A percentile compares a stretch with the other conserved stretches of the same genome.
phyloP scores from a whole-genome alignment of 2,113 vertebrate genomes.

The Lucifuga dentata region DNA sequence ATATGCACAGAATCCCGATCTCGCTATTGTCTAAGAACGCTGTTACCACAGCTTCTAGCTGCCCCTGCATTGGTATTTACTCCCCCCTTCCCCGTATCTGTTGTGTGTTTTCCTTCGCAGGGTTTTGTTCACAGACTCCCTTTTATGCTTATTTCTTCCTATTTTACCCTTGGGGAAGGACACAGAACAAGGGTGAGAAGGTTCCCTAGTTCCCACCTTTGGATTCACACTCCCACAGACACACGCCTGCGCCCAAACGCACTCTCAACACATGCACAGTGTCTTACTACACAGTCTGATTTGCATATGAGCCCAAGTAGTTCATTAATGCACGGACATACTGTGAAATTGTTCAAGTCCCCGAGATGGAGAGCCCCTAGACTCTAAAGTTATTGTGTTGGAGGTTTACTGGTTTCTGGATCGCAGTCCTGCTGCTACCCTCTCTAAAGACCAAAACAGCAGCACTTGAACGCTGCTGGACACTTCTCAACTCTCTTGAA shows the following conservation, averaged over 20 bases:
- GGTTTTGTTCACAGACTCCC: slow-evolving; percentile 64
- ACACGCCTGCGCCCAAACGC: slow-evolving; percentile 46
- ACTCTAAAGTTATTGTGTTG: slow-evolving; percentile 47
- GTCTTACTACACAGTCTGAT: slow-evolving; percentile 59
- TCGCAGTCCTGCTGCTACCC: slow-evolving; percentile 58
- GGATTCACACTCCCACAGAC: slow-evolving; percentile 65
- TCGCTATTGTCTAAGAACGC: slow-evolving; percentile 53
- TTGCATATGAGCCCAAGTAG: slow-evolving; percentile 65
- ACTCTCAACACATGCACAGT: slow-evolving; percentile 58
- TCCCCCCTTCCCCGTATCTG: slow-evolving; percentile 60
- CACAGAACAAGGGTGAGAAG: slow-evolving; percentile 80
- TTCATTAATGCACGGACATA: slow-evolving; percentile 76
- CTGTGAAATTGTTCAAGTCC: slow-evolving; percentile 63
- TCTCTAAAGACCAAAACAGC: slow-evolving; percentile 65
- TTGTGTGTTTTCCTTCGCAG: slow-evolving; percentile 54
- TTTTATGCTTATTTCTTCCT: slow-evolving; percentile 45
- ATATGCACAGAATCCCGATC: slow-evolving; percentile 68
- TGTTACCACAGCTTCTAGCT: slow-evolving; percentile 65
- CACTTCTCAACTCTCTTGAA: slow-evolving; percentile 62
- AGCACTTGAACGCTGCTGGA: slow-evolving; percentile 72
- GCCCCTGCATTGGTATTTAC: slow-evolving; percentile 64
- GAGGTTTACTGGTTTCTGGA: slow-evolving; percentile 46
- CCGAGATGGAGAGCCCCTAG: slow-evolving; percentile 44
- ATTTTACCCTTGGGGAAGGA: slow-evolving; percentile 61
- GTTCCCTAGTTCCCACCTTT: slow-evolving; percentile 84